Base-by-base conservation (phyloP, 92 coral and sea anemone genomes). In the Heteractis magnifica region DNA sequence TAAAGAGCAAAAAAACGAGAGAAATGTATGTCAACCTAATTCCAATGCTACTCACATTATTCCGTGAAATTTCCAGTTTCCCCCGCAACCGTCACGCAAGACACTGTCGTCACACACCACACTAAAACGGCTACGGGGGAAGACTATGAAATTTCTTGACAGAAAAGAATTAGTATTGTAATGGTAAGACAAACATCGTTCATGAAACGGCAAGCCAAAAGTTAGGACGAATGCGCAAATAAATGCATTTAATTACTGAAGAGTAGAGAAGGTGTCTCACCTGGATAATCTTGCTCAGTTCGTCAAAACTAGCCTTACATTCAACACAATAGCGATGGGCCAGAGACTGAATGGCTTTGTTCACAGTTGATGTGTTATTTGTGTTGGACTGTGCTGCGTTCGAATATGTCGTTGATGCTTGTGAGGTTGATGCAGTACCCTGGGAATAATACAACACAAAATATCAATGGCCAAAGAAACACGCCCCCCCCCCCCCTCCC, bases 301-400 rank as follows among this genome's bases (percentile, higher is more conserved):
- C 98, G 80, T 95, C 98, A 87, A 95, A 95, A 55, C 87, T 95
- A 34, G 94, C 93, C 81, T 94, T 95, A 79, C 98, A 95, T 72
- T 95, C 98, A 49, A 94, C 92, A 84, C 98, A 93, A 77, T 95
- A 95, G 79, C 98, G 98, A 79, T 95, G 98, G 80, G 98, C 98
- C 48, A 95, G 77, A 44, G 98, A 95, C 53, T 95, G 98, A 79
- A 95, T 95, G 53, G 98, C 93, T 79, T 95, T 95, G 86, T 95
- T 94, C 55, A 95, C 98, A 79, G 90, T 88, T 71, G 93, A 85
- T 2, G 93, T 75, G 19, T 93, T 3, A 51, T 92, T 51, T 56
- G 92, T 75, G 11, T 91, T 93, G 10, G 90, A 71, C 20, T 84
- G 87, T 20, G 59, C 87, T 52, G 80, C 77, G 52, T 8, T 76